Evolutionary conservation across 64 coral and sea anemone species (phyloP), one percentile per base, ranked within the genome.

Genomic region (Hydrozoanthus tunicans): DNA sequence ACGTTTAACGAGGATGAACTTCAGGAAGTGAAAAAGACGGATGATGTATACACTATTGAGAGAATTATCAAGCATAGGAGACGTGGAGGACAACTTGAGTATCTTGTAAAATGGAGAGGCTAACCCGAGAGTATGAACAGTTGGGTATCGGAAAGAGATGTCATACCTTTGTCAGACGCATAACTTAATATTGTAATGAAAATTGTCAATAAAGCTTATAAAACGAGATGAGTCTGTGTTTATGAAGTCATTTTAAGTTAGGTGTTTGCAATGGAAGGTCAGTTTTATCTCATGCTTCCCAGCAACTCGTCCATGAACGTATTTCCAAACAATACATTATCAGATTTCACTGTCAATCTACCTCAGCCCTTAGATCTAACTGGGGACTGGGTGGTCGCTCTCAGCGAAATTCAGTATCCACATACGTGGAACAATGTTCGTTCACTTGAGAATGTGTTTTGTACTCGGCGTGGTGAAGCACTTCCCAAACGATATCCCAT

Each of bases 211-310:
- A 65, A 65, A 65, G 63, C 63, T 65, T 65, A 65, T 65, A 65
- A 65, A 65, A 65, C 8, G 63, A 70, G 68, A 70, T 70, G 20
- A 70, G 20, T 25, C 68, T 70, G 17, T 70, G 68, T 70, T 70
- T n/a, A 70, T 24, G 15, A 25, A 27, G 17, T 70, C 68, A 70
- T 70, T 70, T 70, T 2, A 25, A 6, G 20, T 70, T 70, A 70
- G 20, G 68, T 25, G 4, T 70, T 70, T 25, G 68, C 15, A 6
- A 77, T 77, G 51, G 73, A 77, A 51, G 73, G 73, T 9, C 81
- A 84, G 7, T 84, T 84, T 84, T 85, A 85, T 70, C 58, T 85
- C 63, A 65, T 23, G 51, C 63, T 85, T 7, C 82, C 82, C 5
- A 85, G 82, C 51, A 67, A 85, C 43, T 64, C 59, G 9, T 85